A percentile compares a stretch with the other conserved stretches of the same genome.
Evolutionary conservation across 1,140 invertebrate genomes (phyloP).

Genomic region (Tenebrio molitor): DNA sequence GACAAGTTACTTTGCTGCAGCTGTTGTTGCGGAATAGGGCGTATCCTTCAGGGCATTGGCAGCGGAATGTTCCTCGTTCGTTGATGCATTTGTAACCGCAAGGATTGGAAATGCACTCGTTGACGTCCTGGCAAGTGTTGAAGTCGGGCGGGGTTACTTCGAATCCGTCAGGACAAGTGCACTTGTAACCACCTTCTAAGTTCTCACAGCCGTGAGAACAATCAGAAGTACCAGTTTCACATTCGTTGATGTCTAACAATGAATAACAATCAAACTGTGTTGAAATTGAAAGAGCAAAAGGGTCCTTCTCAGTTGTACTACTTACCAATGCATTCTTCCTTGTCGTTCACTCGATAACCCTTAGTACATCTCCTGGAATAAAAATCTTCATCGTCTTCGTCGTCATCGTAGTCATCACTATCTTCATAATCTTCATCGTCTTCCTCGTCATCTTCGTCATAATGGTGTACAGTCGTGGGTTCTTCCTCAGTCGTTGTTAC

Average conservation of each 20-base stretch:
- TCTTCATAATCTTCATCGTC: slow-evolving; percentile 19
- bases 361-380: slow-evolving; percentile 16
- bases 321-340: slow-evolving; percentile 52
- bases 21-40: slow-evolving; percentile 69
- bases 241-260: slow-evolving; percentile 77
- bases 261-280: no score
- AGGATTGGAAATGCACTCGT: slow-evolving; percentile 46
- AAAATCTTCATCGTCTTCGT: slow-evolving; percentile 36
- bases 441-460: slow-evolving; percentile 51
- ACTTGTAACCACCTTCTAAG: slow-evolving; percentile 66
- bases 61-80: slow-evolving; percentile 61
- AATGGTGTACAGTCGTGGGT: slow-evolving; percentile 40
- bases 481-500: background rate
- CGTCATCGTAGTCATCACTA: slow-evolving; percentile 30
- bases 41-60: slow-evolving; percentile 65
- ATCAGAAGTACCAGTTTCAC: slow-evolving; percentile 67
- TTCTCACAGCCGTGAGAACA: slow-evolving; percentile 68
- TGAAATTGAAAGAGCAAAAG: no score
- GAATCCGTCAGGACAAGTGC: slow-evolving; percentile 61
- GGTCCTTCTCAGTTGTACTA: no score
- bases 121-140: slow-evolving; percentile 36
- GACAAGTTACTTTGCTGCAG: slow-evolving; percentile 20
- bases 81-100: slow-evolving; percentile 59
- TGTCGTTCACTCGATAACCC: slow-evolving; percentile 13
- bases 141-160: slow-evolving; percentile 51